Percentiles rank a stretch among this genome's conserved stretches.
phyloP scores from a whole-genome alignment of 2,113 vertebrate genomes.

The Camelus bactrianus region DNA sequence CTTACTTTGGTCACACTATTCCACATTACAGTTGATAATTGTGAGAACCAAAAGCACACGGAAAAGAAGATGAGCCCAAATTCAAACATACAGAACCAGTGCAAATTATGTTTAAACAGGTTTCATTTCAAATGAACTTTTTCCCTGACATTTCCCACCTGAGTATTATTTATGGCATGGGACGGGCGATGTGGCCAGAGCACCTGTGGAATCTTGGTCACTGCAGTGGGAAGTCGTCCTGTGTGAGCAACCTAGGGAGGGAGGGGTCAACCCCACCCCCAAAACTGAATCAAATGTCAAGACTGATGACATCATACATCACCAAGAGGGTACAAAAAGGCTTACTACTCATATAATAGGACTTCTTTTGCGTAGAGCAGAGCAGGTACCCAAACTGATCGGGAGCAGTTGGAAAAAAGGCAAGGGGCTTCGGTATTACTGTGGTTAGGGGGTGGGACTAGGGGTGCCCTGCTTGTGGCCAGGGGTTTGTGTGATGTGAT shows the following conservation, averaged over 20 bases:
- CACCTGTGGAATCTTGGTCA: not conserved
- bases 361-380: not conserved
- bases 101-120: not conserved
- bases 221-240: not conserved
- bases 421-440: not conserved
- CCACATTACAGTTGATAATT: not conserved
- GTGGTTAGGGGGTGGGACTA: not conserved
- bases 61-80: not conserved
- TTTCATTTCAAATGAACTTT: not conserved
- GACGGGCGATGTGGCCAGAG: not conserved
- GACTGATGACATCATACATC: not conserved
- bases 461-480: not conserved
- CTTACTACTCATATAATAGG: not conserved
- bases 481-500: not conserved
- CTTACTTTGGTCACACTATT: not conserved
- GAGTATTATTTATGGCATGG: not conserved
- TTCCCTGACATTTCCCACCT: not conserved
- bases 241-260: not conserved
- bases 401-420: not conserved
- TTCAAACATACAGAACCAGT: not conserved
- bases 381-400: not conserved
- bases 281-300: not conserved
- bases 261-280: not conserved
- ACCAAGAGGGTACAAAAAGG: not conserved
- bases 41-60: not conserved